phyloP scores from a whole-genome alignment of 2,888 invertebrate species.

The Acanthacorydalis orientalis region DNA sequence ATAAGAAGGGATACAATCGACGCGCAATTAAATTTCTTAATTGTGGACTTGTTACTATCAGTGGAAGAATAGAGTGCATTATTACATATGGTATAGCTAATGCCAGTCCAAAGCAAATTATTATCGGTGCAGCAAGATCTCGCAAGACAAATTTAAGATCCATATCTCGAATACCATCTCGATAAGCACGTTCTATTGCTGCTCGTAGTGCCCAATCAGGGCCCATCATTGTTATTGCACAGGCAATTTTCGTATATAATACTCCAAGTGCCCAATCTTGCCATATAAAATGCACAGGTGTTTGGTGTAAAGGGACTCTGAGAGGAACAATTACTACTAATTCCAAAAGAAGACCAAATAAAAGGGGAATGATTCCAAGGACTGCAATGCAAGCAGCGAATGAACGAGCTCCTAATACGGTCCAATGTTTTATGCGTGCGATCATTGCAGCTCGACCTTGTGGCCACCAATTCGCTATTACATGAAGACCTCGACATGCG shows the following conservation, averaged over 20 bases:
- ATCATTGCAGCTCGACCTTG: slow-evolving; percentile 66
- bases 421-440: slow-evolving; percentile 56
- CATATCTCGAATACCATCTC: slow-evolving; percentile 86
- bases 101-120: slow-evolving; percentile 74
- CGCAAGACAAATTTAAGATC: slow-evolving; percentile 71
- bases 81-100: slow-evolving; percentile 87
- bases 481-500: slow-evolving; percentile 61
- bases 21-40: slow-evolving; percentile 63
- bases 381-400: slow-evolving; percentile 60
- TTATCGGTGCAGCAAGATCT: slow-evolving; percentile 79
- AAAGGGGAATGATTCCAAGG: slow-evolving; percentile 76
- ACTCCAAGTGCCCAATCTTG: slow-evolving; percentile 98
- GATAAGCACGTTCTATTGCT: slow-evolving; percentile 83
- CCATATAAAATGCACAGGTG: slow-evolving; percentile 76
- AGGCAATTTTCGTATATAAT: slow-evolving; percentile 92
- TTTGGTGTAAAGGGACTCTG: slow-evolving; percentile 80
- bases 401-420: slow-evolving; percentile 55
- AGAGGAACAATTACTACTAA: slow-evolving; percentile 83
- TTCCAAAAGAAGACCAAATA: slow-evolving; percentile 85
- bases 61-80: slow-evolving; percentile 59
- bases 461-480: slow-evolving; percentile 76
- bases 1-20: slow-evolving; percentile 76
- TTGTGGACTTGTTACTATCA: slow-evolving; percentile 43
- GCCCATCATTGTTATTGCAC: slow-evolving; percentile 94
- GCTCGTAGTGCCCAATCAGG: slow-evolving; percentile 89